Conservation (phyloP, 2,113 vertebrate genomes). For the Nettapus auritus region DNA sequence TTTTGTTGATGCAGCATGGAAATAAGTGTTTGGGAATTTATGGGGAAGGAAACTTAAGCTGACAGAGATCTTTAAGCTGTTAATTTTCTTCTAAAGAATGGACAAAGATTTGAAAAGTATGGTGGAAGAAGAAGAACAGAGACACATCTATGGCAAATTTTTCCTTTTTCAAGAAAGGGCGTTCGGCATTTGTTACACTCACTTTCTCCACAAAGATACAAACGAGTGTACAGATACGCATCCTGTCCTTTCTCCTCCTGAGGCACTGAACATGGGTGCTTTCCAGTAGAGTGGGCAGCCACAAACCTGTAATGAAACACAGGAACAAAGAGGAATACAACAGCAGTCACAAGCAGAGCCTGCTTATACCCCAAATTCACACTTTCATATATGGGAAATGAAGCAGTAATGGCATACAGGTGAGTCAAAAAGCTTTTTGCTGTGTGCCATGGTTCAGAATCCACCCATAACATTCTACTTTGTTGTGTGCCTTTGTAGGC, state of each 20-base stretch:
- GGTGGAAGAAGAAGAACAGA: neutral
- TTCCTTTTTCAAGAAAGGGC: neutral
- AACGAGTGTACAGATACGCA: constrained; percentile 92
- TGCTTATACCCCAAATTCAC: neutral
- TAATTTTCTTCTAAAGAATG: neutral
- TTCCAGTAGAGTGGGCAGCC: constrained; percentile 98
- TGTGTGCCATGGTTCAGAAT: neutral
- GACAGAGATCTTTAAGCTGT: neutral
- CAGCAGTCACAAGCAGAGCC: neutral
- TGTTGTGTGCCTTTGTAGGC: neutral
- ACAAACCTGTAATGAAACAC: constrained; percentile 82
- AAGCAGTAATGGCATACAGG: neutral
- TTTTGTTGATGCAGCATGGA: neutral
- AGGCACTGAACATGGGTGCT: constrained; percentile 90
- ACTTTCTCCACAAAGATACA: constrained; percentile 94
- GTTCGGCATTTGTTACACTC: constrained; percentile 67
- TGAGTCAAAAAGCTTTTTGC: neutral
- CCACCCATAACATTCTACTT: neutral
- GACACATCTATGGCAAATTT: neutral
- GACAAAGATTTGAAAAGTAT: neutral
- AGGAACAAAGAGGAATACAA: neutral
- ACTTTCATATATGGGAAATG: neutral
- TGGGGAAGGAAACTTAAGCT: neutral
- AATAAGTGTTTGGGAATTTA: neutral
- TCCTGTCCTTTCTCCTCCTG: constrained; percentile 92